phyloP scores from a whole-genome alignment of 2,113 vertebrate species.

The Misgurnus anguillicaudatus region DNA sequence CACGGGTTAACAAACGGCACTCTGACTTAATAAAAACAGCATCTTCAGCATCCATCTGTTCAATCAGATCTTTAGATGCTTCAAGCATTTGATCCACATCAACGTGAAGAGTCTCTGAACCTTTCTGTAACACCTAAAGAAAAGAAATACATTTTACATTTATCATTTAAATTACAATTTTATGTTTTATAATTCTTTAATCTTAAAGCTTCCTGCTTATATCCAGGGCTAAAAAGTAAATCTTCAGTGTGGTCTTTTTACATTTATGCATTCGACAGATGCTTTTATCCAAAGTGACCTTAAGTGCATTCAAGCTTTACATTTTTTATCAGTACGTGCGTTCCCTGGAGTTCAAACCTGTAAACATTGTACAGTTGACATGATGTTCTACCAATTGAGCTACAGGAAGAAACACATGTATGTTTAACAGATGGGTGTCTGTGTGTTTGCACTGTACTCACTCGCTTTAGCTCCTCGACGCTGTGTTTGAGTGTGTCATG shows the following conservation, averaged over 20 bases:
- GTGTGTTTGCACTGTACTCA: slow-evolving; percentile 54
- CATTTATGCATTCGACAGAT: too few relatives aligned
- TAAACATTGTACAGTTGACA: too few relatives aligned
- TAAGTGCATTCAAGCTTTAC: too few relatives aligned
- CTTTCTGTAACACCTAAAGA: slow-evolving; percentile 73
- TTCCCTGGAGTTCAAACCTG: too few relatives aligned
- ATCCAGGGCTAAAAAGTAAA: too few relatives aligned
- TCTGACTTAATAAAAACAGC: slow-evolving; percentile 69
- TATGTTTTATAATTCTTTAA: not conserved
- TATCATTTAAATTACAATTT: too few relatives aligned
- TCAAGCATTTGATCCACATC: slow-evolving; percentile 69
- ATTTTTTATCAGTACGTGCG: too few relatives aligned
- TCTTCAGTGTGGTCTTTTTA: too few relatives aligned
- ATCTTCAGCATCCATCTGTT: slow-evolving; percentile 64
- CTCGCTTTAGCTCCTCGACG: slow-evolving; percentile 72
- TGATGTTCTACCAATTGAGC: too few relatives aligned
- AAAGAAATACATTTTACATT: not conserved
- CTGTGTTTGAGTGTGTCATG: slow-evolving; percentile 60
- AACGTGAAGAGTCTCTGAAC: slow-evolving; percentile 64
- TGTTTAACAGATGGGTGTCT: not conserved
- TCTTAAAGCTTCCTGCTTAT: too few relatives aligned
- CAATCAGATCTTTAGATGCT: slow-evolving; percentile 69
- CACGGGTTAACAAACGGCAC: slow-evolving; percentile 73
- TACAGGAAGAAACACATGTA: not conserved
- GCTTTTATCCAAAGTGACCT: too few relatives aligned